Conservation (phyloP, 2,797 vertebrate genomes). For the Pelobates cultripes region DNA sequence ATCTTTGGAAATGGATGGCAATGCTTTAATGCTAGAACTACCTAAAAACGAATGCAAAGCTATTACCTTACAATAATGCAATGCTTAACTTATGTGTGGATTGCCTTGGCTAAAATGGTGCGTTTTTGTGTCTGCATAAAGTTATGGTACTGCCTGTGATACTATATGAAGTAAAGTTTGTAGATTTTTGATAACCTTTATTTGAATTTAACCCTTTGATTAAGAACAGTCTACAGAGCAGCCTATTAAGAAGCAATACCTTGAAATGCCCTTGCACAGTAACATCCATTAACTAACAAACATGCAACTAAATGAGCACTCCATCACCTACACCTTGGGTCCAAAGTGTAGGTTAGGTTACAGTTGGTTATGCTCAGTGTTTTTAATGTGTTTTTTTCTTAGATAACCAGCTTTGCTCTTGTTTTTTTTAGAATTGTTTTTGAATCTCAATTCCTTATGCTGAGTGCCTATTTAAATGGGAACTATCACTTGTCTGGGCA, state of each 20-base stretch:
- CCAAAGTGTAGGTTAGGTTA: no score
- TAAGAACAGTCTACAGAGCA: no score
- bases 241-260: background rate
- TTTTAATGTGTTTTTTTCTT: no score
- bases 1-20: background rate
- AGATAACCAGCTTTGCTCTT: no score
- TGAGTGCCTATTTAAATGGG: no score
- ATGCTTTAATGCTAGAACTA: background rate
- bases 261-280: background rate
- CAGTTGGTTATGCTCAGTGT: no score
- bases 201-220: background rate
- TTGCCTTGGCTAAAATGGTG: constrained; percentile 6
- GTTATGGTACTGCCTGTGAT: constrained; percentile 8
- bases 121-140: constrained; percentile 15
- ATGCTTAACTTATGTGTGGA: constrained; percentile 5
- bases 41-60: background rate
- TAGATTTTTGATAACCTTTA: background rate
- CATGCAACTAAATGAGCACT: no score
- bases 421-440: no score
- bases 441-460: no score
- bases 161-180: background rate
- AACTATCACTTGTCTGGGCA: no score
- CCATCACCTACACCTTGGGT: no score
- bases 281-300: background rate
- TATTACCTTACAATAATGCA: background rate